Evolutionary conservation across 2,113 vertebrate genomes (phyloP), one percentile per base, ranked within the genome.

Genomic region (Ursus arctos): DNA sequence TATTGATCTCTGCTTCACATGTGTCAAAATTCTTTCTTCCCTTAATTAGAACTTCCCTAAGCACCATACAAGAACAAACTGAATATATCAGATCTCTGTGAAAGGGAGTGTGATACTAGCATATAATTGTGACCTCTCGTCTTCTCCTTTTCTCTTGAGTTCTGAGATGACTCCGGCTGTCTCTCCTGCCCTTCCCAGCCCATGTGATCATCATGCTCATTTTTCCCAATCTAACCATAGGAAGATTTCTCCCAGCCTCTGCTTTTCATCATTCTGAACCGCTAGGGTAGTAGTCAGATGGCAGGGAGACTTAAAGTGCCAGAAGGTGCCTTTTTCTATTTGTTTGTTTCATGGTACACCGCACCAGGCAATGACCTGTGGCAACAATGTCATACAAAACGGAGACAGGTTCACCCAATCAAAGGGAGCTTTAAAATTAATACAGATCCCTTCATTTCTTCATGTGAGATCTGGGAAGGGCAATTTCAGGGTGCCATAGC

Each of bases 41-140:
- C 99, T 99, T 99, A 99, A 99, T 99, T 99, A 99, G 99, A 99
- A 99, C 99, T 99, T 99, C 99, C 99, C 99, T 99, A 99, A 99
- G 99, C 99, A 99, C 99, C 99, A 98, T 99, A 99, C 98, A 99
- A 99, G 99, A 99, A 99, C 99, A 99, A 99, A 99, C 99, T 93
- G 99, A 99, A 99, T 99, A 99, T 98, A 99, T 99, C 99, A 99
- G 99, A 99, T 99, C 99, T 98, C 99, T 91, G 98, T 98, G 99
- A 99, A 99, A 99, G 99, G 98, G 98, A 99, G 98, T 88, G 98
- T 97, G 99, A 98, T 98, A 98, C 99, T 90, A 95, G 99, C 98
- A 98, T 99, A 99, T 99, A 99, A 99, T 99, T 99, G 99, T 99
- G 99, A 99, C 99, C 99, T 99, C 99, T 99, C 99, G 99, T 99